Base-by-base conservation (phyloP, 23 tunicate species). In the Trididemnum clinides region DNA sequence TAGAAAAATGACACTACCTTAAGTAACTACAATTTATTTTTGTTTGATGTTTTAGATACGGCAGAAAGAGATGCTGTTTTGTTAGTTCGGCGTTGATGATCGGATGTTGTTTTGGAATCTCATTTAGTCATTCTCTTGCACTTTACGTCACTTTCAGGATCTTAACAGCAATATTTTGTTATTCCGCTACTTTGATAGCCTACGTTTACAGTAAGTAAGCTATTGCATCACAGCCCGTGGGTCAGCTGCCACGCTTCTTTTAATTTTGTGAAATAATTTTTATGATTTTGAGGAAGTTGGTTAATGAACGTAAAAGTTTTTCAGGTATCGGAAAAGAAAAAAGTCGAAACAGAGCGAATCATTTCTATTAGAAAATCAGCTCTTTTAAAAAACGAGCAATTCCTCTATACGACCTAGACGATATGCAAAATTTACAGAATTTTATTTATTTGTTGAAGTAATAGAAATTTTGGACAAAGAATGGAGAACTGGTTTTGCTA, bases 151-250 rank as follows among this genome's bases (percentile, higher is more conserved):
- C 26, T 20, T 37, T 64, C 6, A 33, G 86, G n/a, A 18, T 64
- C 6, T 15, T 33, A 5, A 15, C 34, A 31, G 75, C 35, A 6
- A 54, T 10, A 10, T 31, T 82, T 33, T n/a, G 31, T 19, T 7
- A 33, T 5, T 78, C 78, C 2, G 31, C 22, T 7, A n/a, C 4
- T 2, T 64, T 64, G 3, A 28, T 12, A 64, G 29, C 33, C 5
- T 82, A 33, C 65, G 86, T 82, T 39, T 82, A 82, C 54, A 64
- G 86, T 82, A 82, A 64, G 86, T 64, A n/a, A n/a, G n/a, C n/a
- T n/a, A n/a, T n/a, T n/a, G n/a, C n/a, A n/a, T n/a, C n/a, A n/a
- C n/a, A n/a, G n/a, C n/a, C n/a, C n/a, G n/a, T n/a, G n/a, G n/a
- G n/a, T n/a, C n/a, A n/a, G n/a, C n/a, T n/a, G n/a, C n/a, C n/a